These are phyloP conservation scores for Fragum fragum DNA, from an alignment of 2,888 invertebrate species.

Conservation along the genomic window DNA sequence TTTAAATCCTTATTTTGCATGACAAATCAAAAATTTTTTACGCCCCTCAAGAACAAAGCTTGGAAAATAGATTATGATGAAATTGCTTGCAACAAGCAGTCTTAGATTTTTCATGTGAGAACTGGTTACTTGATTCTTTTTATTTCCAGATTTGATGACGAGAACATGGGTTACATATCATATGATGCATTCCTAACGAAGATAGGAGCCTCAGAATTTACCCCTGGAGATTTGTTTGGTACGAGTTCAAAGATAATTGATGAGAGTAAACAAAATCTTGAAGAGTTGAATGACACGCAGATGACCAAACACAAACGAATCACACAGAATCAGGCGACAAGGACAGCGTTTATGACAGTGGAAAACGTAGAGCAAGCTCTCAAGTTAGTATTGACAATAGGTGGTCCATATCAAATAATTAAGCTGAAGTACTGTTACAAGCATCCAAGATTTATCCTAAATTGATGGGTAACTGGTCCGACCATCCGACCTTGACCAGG, in stretches of 20 bases:
- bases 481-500: too few species aligned
- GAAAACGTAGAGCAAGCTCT: conserved; percentile 80
- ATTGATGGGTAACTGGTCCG: too few species aligned
- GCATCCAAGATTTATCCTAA: too few species aligned
- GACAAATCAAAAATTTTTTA: too few species aligned
- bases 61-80: too few species aligned
- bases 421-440: too few species aligned
- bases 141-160: conserved; percentile 80
- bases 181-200: conserved; percentile 82
- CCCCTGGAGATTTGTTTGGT: conserved; percentile 82
- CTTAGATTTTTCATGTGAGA: too few species aligned
- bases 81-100: too few species aligned
- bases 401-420: too few species aligned
- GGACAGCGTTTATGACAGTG: conserved; percentile 76
- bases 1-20: too few species aligned
- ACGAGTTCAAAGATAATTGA: conserved; percentile 80
- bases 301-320: conserved; percentile 81
- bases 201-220: conserved; percentile 81
- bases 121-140: too few species aligned
- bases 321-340: conserved; percentile 81
- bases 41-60: too few species aligned
- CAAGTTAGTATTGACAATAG: conserved; percentile 77
- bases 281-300: conserved; percentile 80
- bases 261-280: conserved; percentile 76
- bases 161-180: conserved; percentile 79